These are phyloP conservation scores for Augochlorella aurata DNA, from an alignment of 2,888 invertebrate genomes.

Conservation along the genomic window DNA sequence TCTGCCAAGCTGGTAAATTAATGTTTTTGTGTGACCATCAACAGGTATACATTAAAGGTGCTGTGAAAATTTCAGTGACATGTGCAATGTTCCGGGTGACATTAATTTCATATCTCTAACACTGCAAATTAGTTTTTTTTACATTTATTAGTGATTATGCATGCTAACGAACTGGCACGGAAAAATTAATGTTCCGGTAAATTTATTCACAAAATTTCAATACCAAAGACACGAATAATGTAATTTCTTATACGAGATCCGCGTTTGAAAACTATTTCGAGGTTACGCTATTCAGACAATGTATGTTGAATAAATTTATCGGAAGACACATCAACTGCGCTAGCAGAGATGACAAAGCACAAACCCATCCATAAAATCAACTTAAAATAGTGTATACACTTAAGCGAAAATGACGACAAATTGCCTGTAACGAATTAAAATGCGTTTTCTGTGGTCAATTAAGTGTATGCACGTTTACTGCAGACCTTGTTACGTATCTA, in stretches of 20 bases:
- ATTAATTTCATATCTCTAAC: slow-evolving; percentile 59
- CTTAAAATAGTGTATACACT: slow-evolving; percentile 15
- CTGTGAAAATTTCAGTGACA: slow-evolving; percentile 64
- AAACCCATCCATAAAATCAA: slow-evolving; percentile 17
- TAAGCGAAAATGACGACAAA: slow-evolving; percentile 14
- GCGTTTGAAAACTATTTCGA: not conserved
- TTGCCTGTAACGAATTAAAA: not conserved
- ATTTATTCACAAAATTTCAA: slow-evolving; percentile 40
- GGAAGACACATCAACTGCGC: slow-evolving; percentile 44
- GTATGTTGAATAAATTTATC: slow-evolving; percentile 51
- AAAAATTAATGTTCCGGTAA: slow-evolving; percentile 47
- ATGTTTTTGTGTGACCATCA: slow-evolving; percentile 56
- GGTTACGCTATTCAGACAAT: not conserved
- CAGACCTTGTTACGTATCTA: not conserved
- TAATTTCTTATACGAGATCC: not conserved
- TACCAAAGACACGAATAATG: not conserved
- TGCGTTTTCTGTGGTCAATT: slow-evolving; percentile 2
- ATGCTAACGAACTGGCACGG: slow-evolving; percentile 58
- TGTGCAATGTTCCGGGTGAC: slow-evolving; percentile 63
- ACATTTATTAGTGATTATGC: slow-evolving; percentile 51
- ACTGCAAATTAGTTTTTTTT: slow-evolving; percentile 42
- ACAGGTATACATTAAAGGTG: slow-evolving; percentile 61
- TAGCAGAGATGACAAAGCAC: slow-evolving; percentile 52
- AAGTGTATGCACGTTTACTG: slow-evolving; percentile 17
- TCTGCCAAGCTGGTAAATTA: slow-evolving; percentile 42